Conservation (phyloP, 2,888 invertebrate genomes). For the Drosophila glabriapex region DNA sequence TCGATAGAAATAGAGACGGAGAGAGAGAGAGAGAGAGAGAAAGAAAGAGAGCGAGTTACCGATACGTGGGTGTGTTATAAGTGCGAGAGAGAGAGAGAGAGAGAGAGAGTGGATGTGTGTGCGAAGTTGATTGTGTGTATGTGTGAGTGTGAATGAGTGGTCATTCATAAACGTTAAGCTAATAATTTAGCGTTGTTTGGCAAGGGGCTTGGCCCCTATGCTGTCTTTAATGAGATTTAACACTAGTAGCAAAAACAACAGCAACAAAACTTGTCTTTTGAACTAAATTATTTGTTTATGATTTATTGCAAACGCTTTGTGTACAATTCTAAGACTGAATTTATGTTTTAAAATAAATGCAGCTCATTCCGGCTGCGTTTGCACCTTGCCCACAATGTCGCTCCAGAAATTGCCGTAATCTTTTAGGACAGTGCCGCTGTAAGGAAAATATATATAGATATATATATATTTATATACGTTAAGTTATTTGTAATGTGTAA, state of each 20-base stretch:
- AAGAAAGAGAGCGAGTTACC: not conserved
- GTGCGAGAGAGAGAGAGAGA: not conserved
- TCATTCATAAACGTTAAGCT: conserved; percentile 70
- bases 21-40: not conserved
- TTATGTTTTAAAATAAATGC: not conserved
- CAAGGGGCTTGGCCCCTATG: conserved; percentile 42
- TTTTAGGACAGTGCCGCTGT: conserved; percentile 91
- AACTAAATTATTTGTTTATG: conserved; percentile 53
- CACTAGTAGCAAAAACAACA: conserved; percentile 25
- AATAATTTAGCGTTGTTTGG: conserved; percentile 60
- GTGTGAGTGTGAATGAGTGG: conserved; percentile 27
- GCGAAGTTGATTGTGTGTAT: conserved; percentile 2
- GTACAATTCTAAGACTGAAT: conserved; percentile 33
- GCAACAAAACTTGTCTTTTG: conserved; percentile 30
- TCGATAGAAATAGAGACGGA: conserved; percentile 8
- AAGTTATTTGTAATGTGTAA: conserved; percentile 13
- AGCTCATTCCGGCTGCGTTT: conserved; percentile 59
- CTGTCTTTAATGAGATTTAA: conserved; percentile 33
- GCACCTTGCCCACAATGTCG: conserved; percentile 87
- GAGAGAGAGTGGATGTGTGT: not conserved
- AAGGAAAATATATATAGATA: conserved; percentile 80
- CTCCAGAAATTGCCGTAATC: conserved; percentile 92
- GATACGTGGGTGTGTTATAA: not conserved
- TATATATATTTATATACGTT: too few species aligned
- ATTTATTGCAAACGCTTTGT: conserved; percentile 59